A percentile compares a stretch with the other conserved stretches of the same genome.
Conservation (phyloP, 2,797 vertebrate species). For the Acridotheres tristis region DNA sequence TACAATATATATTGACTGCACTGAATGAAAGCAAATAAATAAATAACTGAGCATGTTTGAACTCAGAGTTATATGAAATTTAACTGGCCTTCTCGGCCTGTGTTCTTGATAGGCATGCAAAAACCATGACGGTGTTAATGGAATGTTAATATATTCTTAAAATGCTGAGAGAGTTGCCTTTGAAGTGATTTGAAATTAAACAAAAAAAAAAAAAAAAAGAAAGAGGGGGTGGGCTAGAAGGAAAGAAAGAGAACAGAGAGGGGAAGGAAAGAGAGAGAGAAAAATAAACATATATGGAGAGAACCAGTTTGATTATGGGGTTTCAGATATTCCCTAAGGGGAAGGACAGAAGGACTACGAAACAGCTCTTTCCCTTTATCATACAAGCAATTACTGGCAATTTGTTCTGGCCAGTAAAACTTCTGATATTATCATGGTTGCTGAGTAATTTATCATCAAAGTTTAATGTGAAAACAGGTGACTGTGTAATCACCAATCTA, state of each 20-base stretch:
- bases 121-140: constrained; percentile 54
- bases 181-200: constrained; percentile 49
- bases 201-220: too few relatives aligned
- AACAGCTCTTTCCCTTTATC: constrained; percentile 76
- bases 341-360: constrained; percentile 63
- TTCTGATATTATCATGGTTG: constrained; percentile 85
- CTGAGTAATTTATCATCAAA: constrained; percentile 87
- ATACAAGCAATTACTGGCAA: constrained; percentile 82
- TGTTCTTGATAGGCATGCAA: constrained; percentile 23
- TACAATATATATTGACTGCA: background rate
- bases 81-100: constrained; percentile 33
- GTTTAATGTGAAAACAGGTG: constrained; percentile 86
- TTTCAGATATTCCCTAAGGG: constrained; percentile 47
- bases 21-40: background rate
- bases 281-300: background rate
- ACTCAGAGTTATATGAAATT: constrained; percentile 44
- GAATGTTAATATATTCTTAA: constrained; percentile 72
- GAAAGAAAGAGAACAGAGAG: background rate
- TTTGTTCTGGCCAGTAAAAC: constrained; percentile 87
- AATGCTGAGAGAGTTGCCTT: constrained; percentile 34
- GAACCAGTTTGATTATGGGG: constrained; percentile 14
- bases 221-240: accelerated
- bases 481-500: constrained; percentile 87
- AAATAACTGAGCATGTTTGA: constrained; percentile 45
- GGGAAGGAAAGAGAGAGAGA: background rate